Evolutionary conservation across 2,113 vertebrate genomes (phyloP).

Genomic region (Porphyrio hochstetteri): DNA sequence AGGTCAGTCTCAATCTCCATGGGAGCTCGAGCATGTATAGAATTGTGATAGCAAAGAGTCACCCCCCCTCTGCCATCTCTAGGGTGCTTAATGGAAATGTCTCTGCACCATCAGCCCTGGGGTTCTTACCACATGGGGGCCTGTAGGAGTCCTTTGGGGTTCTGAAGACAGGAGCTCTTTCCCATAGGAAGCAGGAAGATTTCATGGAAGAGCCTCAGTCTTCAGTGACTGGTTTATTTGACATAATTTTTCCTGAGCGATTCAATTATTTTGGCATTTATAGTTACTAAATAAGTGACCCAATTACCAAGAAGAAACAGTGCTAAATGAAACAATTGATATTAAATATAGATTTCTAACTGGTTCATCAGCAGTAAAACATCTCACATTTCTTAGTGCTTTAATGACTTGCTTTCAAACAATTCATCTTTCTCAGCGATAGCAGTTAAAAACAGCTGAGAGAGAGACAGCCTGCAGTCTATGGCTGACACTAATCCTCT

Average conservation of each 20-base stretch:
- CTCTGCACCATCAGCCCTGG: not conserved
- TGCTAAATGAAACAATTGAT: not conserved
- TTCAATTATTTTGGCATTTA: not conserved
- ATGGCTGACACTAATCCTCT: constrained; percentile 9
- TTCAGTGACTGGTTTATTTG: not conserved
- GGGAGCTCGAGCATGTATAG: not conserved
- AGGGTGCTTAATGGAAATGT: not conserved
- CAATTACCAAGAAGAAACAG: not conserved
- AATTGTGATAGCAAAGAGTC: not conserved
- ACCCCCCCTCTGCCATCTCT: not conserved
- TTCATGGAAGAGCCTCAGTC: not conserved
- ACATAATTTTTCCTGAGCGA: not conserved
- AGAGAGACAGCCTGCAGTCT: not conserved
- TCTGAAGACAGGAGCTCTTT: not conserved
- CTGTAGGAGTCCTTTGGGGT: not conserved
- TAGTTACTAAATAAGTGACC: constrained; percentile 1
- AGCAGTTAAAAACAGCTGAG: not conserved
- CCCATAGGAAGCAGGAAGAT: not conserved
- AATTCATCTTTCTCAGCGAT: not conserved
- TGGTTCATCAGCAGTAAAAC: not conserved
- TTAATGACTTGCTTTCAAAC: not conserved
- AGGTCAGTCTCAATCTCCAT: not conserved
- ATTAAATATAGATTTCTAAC: not conserved
- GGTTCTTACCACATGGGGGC: not conserved
- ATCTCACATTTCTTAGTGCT: not conserved